Evolutionary conservation across 2,113 vertebrate genomes (phyloP), one percentile per base, ranked within the genome.

Genomic region (Triplophysa rosa): DNA sequence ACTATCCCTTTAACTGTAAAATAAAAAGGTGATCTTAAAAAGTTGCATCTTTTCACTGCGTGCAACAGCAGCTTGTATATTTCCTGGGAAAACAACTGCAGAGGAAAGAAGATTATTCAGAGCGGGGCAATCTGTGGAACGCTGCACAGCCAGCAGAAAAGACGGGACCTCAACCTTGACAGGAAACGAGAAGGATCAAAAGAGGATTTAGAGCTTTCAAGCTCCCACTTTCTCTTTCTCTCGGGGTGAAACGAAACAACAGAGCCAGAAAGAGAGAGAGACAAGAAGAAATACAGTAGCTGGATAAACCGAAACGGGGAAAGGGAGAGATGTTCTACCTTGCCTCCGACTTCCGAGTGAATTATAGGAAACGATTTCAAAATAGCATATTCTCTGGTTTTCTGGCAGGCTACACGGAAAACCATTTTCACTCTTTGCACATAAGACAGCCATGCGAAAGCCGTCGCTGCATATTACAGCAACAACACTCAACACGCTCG

Each of bases 161-260:
- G 71, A 84, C 37, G 67, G 77, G 71, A 84, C 72, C 83, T 79
- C 77, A 79, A 79, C 77, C 77, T 71, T 82, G 80, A 82, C 83
- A 79, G 77, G 66, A 82, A 84, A 79, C 80, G 74, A 79, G 83
- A 42, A 54, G 75, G 80, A 82, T 84, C 77, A 84, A 82, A 79
- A 62, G 59, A 77, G 66, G 83, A 82, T 84, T 84, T 82, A 82
- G 19, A 68, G 77, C 80, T 82, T 63, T 29, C 21, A 79, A 77
- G 47, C 70, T 21, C 66, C 56, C 45, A 66, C 59, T 84, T 62
- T 79, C 54, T 69, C 77, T 79, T 69, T 75, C 78, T 79, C 58
- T 21, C 17, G 76, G 71, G 65, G 66, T 56, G 42, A 76, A 81
- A 75, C 26, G 65, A 79, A 79, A 82, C 62, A 71, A 40, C 16